Base-by-base conservation (phyloP, 2,888 invertebrate genomes). In the Oxyteleia sp. region DNA sequence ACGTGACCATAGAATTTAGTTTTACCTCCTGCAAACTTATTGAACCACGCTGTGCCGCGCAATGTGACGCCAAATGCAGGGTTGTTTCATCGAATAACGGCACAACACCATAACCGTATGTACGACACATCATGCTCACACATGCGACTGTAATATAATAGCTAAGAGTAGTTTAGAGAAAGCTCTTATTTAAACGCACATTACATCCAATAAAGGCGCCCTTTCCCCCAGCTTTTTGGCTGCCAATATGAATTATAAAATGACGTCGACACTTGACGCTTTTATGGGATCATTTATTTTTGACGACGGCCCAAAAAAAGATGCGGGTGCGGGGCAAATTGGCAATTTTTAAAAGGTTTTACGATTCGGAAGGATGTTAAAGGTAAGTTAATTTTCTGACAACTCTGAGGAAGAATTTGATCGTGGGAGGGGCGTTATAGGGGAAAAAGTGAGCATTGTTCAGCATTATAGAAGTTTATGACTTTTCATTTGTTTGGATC, bases 1-100 rank as follows among this genome's bases (percentile, higher is more conserved):
- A 85, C 85, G 84, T 84, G 85, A 82, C 84, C 84, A 82, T 85
- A 85, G 85, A 84, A 85, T 85, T 85, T 79, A 76, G 79, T 82
- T 84, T 85, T 76, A 75, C 84, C 76, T 76, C 55, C 68, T 69
- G 75, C 51, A 72, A 84, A 86, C 86, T 85, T 85, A 85, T 86
- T 86, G 84, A 85, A 84, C 85, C 80, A 69, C 68, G 84, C 72
- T 78, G 81, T 53, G 63, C 74, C 69, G 82, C 78, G 85, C 85
- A 85, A 85, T 78, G 63, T 84, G 84, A 82, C 80, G 81, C 80
- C 79, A 64, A 78, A 74, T 75, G 61, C 74, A 80, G 80, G 80
- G 80, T 64, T 71, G 79, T 79, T 79, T 57, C 64, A 38, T 80
- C 72, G 80, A 72, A 80, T 80, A 80, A 80, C 80, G 72, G 66